Evolutionary conservation across 2,888 invertebrate species (phyloP), one percentile per base, ranked within the genome.

Genomic region (Pilophorus perplexus): DNA sequence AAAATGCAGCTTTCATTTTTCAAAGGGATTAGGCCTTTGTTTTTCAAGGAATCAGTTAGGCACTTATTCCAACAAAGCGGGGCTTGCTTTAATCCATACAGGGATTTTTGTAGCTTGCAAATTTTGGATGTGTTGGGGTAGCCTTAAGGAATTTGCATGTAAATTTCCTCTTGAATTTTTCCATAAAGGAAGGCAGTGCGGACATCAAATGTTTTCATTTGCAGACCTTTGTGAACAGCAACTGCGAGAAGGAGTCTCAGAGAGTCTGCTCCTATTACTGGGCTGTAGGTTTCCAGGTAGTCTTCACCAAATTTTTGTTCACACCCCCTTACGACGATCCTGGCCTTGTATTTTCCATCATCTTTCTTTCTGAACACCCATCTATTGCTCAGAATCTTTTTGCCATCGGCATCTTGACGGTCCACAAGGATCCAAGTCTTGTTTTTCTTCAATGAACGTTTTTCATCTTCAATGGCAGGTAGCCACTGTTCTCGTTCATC

Each of bases 321-420:
- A 25, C 44, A 60, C 22, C 46, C 60, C 18, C 60, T 10, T 23
- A 60, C 59, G 2, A 57, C 68, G 6, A 68, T 10, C 28, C 66
- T n/a, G 2, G 66, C 67, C 27, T 64, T 55, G 44, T 25, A 55
- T 20, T 33, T 64, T 59, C 67, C 69, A 42, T 67, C 18, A 27
- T 65, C 66, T 25, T 67, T 67, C 1, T 46, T 52, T n/a, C 22
- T 14, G 44, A 68, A 48, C 3, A 68, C 59, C 65, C 68, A 66
- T 23, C 66, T 12, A 28, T 38, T 66, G 12, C 59, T 28, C 20
- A 68, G 52, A 16, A 66, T 66, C 27, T 68, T 64, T 33, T 28
- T 52, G 14, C 57, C 64, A 55, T 48, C 40, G 27, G 66, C 68
- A 25, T 38, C 33, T 10, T 50, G 12, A 28, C 33, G 16, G 28